These are phyloP conservation scores for Triplophysa yarkandensis DNA, from an alignment of 2,797 vertebrate genomes.

Conservation along the genomic window DNA sequence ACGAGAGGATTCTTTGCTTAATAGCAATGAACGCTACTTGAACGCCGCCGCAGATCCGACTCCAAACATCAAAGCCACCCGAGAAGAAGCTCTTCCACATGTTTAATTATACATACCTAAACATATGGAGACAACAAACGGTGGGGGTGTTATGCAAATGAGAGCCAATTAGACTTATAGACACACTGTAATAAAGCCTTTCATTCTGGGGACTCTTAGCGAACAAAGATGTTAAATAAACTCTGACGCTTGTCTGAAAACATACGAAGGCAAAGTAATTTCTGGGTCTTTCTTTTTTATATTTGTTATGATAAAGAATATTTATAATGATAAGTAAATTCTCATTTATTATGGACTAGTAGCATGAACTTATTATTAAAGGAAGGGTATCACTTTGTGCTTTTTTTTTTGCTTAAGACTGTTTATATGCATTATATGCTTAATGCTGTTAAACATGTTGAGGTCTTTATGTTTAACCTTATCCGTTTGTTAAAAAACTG, in stretches of 20 bases:
- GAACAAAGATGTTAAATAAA: background rate
- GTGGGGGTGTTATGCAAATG: conserved; percentile 33
- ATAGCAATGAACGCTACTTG: background rate
- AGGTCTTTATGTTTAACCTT: too few relatives aligned
- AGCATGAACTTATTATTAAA: too few relatives aligned
- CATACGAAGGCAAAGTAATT: too few relatives aligned
- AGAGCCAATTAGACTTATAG: conserved; percentile 30
- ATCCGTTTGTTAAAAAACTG: too few relatives aligned
- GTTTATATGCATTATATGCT: too few relatives aligned
- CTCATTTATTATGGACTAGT: too few relatives aligned
- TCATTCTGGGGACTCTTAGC: background rate
- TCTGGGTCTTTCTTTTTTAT: too few relatives aligned
- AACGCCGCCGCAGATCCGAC: background rate
- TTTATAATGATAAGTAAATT: too few relatives aligned
- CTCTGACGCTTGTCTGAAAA: background rate
- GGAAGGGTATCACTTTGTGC: too few relatives aligned
- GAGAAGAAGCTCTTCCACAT: background rate
- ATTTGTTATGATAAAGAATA: too few relatives aligned
- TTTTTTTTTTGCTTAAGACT: too few relatives aligned
- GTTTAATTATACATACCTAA: conserved; percentile 39
- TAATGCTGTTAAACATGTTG: too few relatives aligned
- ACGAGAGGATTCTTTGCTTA: background rate
- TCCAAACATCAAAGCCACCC: background rate
- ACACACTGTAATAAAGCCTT: background rate
- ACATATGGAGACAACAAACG: conserved; percentile 47